Conservation (phyloP, 2,113 vertebrate species). For the Perccottus glenii region DNA sequence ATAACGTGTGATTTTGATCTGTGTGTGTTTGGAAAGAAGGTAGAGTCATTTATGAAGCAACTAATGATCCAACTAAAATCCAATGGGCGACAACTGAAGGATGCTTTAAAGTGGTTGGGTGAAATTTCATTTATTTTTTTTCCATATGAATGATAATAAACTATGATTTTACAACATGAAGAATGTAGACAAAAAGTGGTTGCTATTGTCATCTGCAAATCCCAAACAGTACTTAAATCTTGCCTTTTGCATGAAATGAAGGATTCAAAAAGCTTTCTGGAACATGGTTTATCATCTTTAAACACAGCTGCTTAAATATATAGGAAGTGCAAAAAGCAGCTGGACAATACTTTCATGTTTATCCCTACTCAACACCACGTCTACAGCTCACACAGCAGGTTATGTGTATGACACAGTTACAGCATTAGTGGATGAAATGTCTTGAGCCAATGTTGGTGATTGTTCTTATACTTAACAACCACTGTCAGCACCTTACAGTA, state of each 20-base stretch:
- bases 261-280: no score
- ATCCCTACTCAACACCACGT: constrained; percentile 6
- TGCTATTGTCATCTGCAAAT: neutral
- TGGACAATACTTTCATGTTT: constrained; percentile 26
- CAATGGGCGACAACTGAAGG: neutral
- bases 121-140: no score
- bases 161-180: no score
- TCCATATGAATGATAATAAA: no score
- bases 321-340: constrained; percentile 13
- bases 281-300: neutral
- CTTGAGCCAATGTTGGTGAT: constrained; percentile 28
- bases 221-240: no score
- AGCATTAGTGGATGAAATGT: constrained; percentile 37
- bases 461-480: neutral
- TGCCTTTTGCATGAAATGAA: no score
- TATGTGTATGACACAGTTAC: constrained; percentile 14
- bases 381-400: constrained; percentile 11
- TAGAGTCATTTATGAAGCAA: constrained; percentile 14
- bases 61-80: neutral
- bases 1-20: constrained; percentile 32
- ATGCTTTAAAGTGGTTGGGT: no score
- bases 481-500: neutral
- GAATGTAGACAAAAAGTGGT: neutral
- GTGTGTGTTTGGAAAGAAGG: constrained; percentile 23
- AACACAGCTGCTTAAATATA: constrained; percentile 3